Base-by-base conservation (phyloP, 2,888 invertebrate species). In the Linyphia triangularis region DNA sequence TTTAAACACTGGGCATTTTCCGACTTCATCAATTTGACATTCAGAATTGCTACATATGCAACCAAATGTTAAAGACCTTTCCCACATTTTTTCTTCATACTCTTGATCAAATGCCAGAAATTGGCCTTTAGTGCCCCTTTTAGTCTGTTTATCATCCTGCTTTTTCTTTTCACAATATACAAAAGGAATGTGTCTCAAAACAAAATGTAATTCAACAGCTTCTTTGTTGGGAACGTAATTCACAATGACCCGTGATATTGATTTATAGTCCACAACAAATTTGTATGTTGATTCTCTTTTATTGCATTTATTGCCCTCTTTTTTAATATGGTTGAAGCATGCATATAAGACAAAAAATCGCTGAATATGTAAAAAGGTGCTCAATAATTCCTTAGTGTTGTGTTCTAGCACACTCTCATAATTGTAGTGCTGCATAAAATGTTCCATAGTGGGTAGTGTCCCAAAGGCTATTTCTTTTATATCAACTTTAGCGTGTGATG, bases 341-440 rank as follows among this genome's bases (percentile, higher is more conserved):
- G 77, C 57, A 61, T 65, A 88, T 13, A 90, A 10, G 24, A 40
- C 9, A 19, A 88, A 61, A 13, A 70, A 61, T 22, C 69, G 26
- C 16, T 77, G 78, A 43, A 51, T 78, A 37, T 90, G 90, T 4
- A 72, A 72, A 72, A 90, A 90, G 10, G 88, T 40, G 22, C 59
- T 24, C 70, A 79, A 85, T 22, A 90, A 40, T 63, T 88, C 86
- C 16, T 51, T 73, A 13, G 73, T 65, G 16, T 30, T 67, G 19
- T 19, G 63, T 22, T 67, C 70, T 13, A n/a, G 13, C 37, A 30
- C 19, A 43, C 28, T 43, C 59, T 78, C 78, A 75, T 85, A 89
- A 65, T 84, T 24, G 70, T 90, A 90, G 82, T 90, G 89, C 24
- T 90, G 79, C 59, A 90, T 89, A 63, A 90, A 90, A 24, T 61